Evolutionary conservation across 2,113 vertebrate species (phyloP).

Genomic region (Phycodurus eques): DNA sequence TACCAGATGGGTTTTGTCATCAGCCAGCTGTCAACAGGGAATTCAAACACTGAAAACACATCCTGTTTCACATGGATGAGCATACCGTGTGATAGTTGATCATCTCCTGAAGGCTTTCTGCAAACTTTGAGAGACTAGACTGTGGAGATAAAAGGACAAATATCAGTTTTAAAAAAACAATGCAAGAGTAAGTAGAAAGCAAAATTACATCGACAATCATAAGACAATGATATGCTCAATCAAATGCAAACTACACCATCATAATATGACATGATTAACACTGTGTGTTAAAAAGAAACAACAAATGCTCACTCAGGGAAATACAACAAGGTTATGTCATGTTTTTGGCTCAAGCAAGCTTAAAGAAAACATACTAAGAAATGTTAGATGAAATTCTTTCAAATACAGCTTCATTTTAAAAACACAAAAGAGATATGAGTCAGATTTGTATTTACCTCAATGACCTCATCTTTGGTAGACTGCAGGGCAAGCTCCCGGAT

Average conservation of each 20-base stretch:
- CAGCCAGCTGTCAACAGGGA: background rate
- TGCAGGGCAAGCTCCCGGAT: slow-evolving; percentile 93
- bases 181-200: background rate
- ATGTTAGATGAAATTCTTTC: background rate
- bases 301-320: background rate
- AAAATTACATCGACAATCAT: background rate
- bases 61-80: slow-evolving; percentile 44
- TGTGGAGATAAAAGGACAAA: slow-evolving; percentile 58
- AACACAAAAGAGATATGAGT: background rate
- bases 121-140: slow-evolving; percentile 91
- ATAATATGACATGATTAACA: slow-evolving; percentile 1
- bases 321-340: background rate
- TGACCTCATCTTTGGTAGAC: slow-evolving; percentile 87
- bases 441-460: slow-evolving; percentile 81
- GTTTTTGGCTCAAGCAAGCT: background rate
- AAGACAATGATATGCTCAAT: background rate
- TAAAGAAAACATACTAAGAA: background rate
- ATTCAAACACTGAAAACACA: slow-evolving; percentile 5
- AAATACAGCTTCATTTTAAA: background rate
- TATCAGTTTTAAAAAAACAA: background rate
- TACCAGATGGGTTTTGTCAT: slow-evolving; percentile 36
- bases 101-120: slow-evolving; percentile 96
- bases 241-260: background rate
- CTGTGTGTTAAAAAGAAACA: background rate
- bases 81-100: slow-evolving; percentile 96